Evolutionary conservation across 1,140 invertebrate genomes (phyloP).

Genomic region (Daktulosphaira vitifoliae): DNA sequence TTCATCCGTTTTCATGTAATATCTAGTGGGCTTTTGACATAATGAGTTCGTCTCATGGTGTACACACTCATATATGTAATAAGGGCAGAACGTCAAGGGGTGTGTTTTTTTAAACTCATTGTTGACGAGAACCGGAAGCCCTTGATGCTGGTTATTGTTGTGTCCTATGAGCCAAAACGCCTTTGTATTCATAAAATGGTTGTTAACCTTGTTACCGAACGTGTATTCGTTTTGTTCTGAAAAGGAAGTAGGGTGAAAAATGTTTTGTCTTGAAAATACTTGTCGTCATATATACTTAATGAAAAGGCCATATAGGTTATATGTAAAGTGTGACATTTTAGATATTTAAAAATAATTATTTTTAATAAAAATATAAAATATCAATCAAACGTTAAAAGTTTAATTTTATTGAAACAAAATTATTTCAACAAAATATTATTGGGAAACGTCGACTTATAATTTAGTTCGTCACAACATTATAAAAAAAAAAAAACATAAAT

Average conservation of each 20-base stretch:
- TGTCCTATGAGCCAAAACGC: conserved; percentile 11
- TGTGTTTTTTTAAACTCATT: conserved; percentile 27
- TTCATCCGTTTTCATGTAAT: neutral
- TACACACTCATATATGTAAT: conserved; percentile 22
- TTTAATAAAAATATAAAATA: too few relatives aligned
- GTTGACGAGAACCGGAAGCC: conserved; percentile 25
- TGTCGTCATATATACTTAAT: too few relatives aligned
- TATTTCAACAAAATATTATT: too few relatives aligned
- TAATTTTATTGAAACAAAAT: too few relatives aligned
- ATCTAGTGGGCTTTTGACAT: conserved; percentile 27
- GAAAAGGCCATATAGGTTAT: too few relatives aligned
- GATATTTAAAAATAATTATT: too few relatives aligned
- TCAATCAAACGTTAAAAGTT: too few relatives aligned
- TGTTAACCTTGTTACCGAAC: conserved; percentile 31
- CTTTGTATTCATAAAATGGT: conserved; percentile 21
- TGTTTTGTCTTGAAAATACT: too few relatives aligned
- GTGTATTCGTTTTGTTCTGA: conserved; percentile 18
- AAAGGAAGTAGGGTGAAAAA: neutral
- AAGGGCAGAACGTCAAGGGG: conserved; percentile 31
- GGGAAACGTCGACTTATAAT: too few relatives aligned
- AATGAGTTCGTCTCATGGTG: conserved; percentile 30
- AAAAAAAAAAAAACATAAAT: too few relatives aligned
- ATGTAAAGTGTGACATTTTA: too few relatives aligned
- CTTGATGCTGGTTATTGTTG: conserved; percentile 30
- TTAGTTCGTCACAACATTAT: too few relatives aligned